phyloP scores from a whole-genome alignment of 1,140 invertebrate genomes.

The Drosophila gunungcola region DNA sequence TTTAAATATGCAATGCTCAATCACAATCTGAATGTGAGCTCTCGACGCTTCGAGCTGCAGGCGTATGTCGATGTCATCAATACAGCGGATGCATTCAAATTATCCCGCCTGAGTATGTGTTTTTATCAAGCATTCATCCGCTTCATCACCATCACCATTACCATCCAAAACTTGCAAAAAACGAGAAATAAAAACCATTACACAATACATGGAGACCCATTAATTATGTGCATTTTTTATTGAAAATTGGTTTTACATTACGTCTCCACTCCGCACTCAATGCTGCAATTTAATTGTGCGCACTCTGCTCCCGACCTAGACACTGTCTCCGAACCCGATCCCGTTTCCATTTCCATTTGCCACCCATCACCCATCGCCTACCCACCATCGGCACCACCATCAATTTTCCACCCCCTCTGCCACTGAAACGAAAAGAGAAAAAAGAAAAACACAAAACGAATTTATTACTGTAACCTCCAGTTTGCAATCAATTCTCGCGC shows the following conservation, averaged over 20 bases:
- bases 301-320: conserved; percentile 68
- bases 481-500: conserved; percentile 95
- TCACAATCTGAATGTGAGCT: conserved; percentile 91
- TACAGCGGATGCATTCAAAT: conserved; percentile 95
- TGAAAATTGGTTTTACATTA: conserved; percentile 62
- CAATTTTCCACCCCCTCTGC: conserved; percentile 11
- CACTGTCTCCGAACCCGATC: conserved; percentile 33
- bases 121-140: conserved; percentile 1
- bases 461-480: conserved; percentile 86
- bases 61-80: conserved; percentile 96
- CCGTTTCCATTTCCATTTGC: conserved; percentile 5
- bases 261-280: conserved; percentile 18
- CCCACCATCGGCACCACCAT: conserved; percentile 1
- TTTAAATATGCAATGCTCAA: conserved; percentile 94
- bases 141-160: too few species aligned
- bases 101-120: conserved; percentile 94
- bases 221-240: conserved; percentile 77
- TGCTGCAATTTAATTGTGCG: conserved; percentile 69
- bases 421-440: conserved; percentile 14
- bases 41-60: conserved; percentile 91
- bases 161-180: conserved; percentile 1
- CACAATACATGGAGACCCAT: conserved; percentile 56
- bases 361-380: not conserved
- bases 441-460: conserved; percentile 43
- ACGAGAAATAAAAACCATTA: conserved; percentile 27